phyloP scores from a whole-genome alignment of 2,113 vertebrate species.

The Arothron firmamentum region DNA sequence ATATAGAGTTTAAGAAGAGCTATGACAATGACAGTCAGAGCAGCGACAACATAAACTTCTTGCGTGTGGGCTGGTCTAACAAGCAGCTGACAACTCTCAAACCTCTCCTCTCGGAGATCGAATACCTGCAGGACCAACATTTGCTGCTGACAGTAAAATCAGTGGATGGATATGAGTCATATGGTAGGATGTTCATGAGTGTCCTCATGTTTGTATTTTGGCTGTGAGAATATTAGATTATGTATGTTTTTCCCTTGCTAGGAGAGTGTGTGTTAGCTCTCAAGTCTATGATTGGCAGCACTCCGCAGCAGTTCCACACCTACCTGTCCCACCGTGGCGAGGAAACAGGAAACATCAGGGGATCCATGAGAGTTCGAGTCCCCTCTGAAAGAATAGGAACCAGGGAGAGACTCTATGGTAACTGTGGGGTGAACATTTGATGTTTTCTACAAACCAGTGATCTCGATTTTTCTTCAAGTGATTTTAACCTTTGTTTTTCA shows the following conservation, averaged over 20 bases:
- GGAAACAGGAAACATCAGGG: constrained; percentile 94
- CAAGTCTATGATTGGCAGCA: constrained; percentile 98
- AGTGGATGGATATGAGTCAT: constrained; percentile 92
- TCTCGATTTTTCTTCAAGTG: background rate
- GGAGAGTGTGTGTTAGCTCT: constrained; percentile 95
- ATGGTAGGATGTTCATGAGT: constrained; percentile 71
- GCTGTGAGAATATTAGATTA: background rate
- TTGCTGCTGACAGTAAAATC: constrained; percentile 94
- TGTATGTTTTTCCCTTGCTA: constrained; percentile 42
- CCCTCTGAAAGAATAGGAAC: constrained; percentile 91
- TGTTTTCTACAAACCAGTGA: background rate
- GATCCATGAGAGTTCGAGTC: constrained; percentile 93
- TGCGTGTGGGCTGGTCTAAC: constrained; percentile 93
- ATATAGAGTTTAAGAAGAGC: constrained; percentile 93
- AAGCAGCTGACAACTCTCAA: constrained; percentile 94
- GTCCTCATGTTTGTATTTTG: background rate
- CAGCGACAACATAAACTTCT: constrained; percentile 95
- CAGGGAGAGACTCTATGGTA: constrained; percentile 92
- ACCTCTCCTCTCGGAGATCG: constrained; percentile 94
- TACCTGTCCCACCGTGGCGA: constrained; percentile 93
- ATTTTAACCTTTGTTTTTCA: constrained; percentile 50
- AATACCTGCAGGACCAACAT: constrained; percentile 97
- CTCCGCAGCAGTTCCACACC: constrained; percentile 92
- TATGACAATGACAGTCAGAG: constrained; percentile 94
- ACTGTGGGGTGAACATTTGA: background rate